Evolutionary conservation across 1,140 invertebrate species (phyloP), one percentile per base, ranked within the genome.

Genomic region (Drosophila bocki): DNA sequence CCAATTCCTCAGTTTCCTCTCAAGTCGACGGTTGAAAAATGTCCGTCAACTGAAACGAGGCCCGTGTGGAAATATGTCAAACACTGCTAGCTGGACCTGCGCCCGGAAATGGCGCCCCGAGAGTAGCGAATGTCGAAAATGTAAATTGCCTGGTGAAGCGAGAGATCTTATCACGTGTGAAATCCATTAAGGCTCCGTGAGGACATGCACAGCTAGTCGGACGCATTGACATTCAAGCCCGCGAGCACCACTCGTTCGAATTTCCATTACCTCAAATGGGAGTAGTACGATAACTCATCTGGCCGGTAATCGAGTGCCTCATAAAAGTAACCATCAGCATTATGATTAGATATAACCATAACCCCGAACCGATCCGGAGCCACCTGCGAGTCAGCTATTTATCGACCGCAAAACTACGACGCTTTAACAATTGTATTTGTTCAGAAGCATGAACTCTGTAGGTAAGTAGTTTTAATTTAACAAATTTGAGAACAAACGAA

Each of bases 321-420:
- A 79, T 83, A 83, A 82, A 67, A 80, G 62, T 82, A 59, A 82
- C 80, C 70, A 83, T 82, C 72, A 82, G n/a, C n/a, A 17, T 51
- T 17, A 51, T 51, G 13, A 33, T 51, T 17, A 3, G 9, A 82
- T 70, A 83, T 82, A 76, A 82, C 81, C 81, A 83, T 82, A 82
- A 79, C 62, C 81, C 63, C 53, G 50, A 50, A 22, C 67, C 61
- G 45, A 68, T 77, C 70, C 41, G 26, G 5, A 50, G 15, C 63
- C 37, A 65, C 75, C 48, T 65, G 56, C 11, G 26, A 65, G 56
- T 65, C 60, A 53, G 15, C 59, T 37, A 62, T 76, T 76, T 59
- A 54, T 57, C 41, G 64, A 32, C 70, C 63, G 57, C 59, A 63
- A 56, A 64, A 65, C 56, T 60, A 48, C 71, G 60, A 75, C 54